Evolutionary conservation across 2,113 vertebrate species (phyloP), one percentile per base, ranked within the genome.

Genomic region (Lagenorhynchus albirostris): DNA sequence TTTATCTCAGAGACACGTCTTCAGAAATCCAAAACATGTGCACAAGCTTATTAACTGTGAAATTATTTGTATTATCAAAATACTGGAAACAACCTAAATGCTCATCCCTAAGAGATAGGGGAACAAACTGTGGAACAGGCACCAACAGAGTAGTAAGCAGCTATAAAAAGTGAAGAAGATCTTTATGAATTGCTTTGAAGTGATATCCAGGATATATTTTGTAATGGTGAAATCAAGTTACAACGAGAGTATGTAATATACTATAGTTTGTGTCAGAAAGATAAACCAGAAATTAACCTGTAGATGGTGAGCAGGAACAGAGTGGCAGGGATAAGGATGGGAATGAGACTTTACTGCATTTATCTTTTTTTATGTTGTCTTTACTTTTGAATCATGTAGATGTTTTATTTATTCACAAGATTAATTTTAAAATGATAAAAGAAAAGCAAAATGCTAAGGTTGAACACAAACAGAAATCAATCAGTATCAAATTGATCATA

Each of bases 361-460:
- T 17, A 67, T 77, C n/a, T 60, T 73, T 26, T 82, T 44, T 47
- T 47, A 7, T 31, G 65, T 71, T 41, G 14, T 70, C 92, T 58
- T 91, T 77, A 71, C 25, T 85, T 95, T 86, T 67, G 89, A 90
- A 85, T 31, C 26, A 91, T 55, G 2, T 5, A 91, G 50, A 53
- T 92, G 21, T 53, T 96, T 89, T 87, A 73, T 71, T 91, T 62
- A 84, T 58, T 95, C 63, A 85, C 55, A 90, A 96, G 93, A 90
- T 83, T 67, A 93, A 91, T 63, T 68, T 94, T 31, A 58, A 92
- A 62, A 60, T 76, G 23, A 89, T 82, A 44, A 89, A 92, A 87
- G 63, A 36, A 89, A 91, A 90, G 15, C 33, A 88, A 95, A 96
- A 96, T 23, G 62, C 65, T 81, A 91, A 93, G 7, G 21, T 9